phyloP scores from a whole-genome alignment of 2,797 vertebrate genomes.

The Moxostoma hubbsi region DNA sequence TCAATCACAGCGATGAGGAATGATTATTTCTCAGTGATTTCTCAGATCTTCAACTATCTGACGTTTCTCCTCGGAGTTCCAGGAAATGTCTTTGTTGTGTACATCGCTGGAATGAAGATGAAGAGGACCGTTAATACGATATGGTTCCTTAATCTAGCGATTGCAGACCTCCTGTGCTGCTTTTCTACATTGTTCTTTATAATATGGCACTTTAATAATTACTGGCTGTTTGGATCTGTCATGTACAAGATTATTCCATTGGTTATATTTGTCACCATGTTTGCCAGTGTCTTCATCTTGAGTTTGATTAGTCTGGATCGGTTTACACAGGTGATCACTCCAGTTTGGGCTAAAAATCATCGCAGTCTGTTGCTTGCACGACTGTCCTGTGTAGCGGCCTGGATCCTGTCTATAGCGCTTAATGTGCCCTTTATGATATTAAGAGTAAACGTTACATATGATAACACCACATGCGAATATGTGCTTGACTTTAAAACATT shows the following conservation, averaged over 20 bases:
- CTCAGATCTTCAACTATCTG: slow-evolving; percentile 68
- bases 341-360: slow-evolving; percentile 83
- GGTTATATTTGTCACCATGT: slow-evolving; percentile 82
- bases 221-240: slow-evolving; percentile 69
- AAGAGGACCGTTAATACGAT: too few relatives aligned
- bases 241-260: slow-evolving; percentile 57
- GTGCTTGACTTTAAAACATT: too few relatives aligned
- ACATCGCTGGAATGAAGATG: too few relatives aligned
- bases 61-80: slow-evolving; percentile 28
- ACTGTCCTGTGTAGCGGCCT: too few relatives aligned
- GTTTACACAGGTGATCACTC: slow-evolving; percentile 76
- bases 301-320: slow-evolving; percentile 79
- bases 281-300: slow-evolving; percentile 81
- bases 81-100: too few relatives aligned
- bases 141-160: too few relatives aligned
- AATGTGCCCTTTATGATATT: too few relatives aligned
- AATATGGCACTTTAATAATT: too few relatives aligned
- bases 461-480: too few relatives aligned
- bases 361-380: slow-evolving; percentile 69
- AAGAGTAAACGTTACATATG: too few relatives aligned
- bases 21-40: slow-evolving; percentile 44
- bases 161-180: slow-evolving; percentile 82
- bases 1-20: too few relatives aligned
- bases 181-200: slow-evolving; percentile 66
- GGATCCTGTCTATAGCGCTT: too few relatives aligned